Evolutionary conservation across 2,888 invertebrate species (phyloP).

Genomic region (Aphidius colemani): DNA sequence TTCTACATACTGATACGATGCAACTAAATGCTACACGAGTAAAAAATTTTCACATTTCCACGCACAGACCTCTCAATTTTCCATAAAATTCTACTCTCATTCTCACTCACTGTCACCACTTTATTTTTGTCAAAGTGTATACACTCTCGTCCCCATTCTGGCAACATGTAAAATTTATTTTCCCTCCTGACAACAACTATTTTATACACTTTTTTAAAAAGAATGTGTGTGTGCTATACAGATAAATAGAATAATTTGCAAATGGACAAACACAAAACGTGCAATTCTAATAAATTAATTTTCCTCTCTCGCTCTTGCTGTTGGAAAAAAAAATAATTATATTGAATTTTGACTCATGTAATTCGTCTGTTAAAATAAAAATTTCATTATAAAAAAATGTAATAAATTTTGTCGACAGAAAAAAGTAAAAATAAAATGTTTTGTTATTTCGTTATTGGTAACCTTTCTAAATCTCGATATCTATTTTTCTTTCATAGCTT

Average conservation of each 20-base stretch:
- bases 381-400: background rate
- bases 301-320: background rate
- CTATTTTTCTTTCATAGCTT: background rate
- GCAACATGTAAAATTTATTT: slow-evolving; percentile 50
- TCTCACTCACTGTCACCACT: slow-evolving; percentile 32
- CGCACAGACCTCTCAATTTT: slow-evolving; percentile 1
- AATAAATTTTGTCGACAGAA: background rate
- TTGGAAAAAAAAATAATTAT: background rate
- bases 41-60: no score
- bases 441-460: no score
- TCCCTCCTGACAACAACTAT: slow-evolving; percentile 19
- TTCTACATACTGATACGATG: no score
- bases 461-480: no score
- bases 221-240: slow-evolving; percentile 29
- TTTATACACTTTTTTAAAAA: no score
- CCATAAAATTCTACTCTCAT: slow-evolving; percentile 1
- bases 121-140: slow-evolving; percentile 41
- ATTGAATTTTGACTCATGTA: background rate
- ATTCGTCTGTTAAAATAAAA: no score
- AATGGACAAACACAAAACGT: slow-evolving; percentile 15
- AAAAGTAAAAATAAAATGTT: no score
- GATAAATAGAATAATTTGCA: slow-evolving; percentile 42
- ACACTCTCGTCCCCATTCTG: slow-evolving; percentile 31
- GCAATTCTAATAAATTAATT: background rate
- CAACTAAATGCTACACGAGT: no score